Conservation (phyloP, 1,140 invertebrate species). For the Augochlora pura region DNA sequence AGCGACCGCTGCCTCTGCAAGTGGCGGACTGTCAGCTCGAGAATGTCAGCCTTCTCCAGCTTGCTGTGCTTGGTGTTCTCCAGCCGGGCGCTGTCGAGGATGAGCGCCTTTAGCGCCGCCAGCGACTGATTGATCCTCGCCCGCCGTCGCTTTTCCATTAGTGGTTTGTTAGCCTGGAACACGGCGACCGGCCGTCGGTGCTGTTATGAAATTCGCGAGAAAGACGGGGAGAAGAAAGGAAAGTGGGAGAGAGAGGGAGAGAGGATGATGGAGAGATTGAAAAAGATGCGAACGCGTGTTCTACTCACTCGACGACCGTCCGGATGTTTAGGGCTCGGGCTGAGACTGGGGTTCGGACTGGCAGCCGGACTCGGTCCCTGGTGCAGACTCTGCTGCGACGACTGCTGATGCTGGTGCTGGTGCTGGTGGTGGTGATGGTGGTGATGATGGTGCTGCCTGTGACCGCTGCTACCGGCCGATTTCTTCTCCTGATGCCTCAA, state of each 20-base stretch:
- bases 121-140: conserved; percentile 94
- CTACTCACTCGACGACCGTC: conserved; percentile 78
- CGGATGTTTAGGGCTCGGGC: conserved; percentile 76
- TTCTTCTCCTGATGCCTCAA: conserved; percentile 78
- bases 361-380: conserved; percentile 72
- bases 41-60: conserved; percentile 95
- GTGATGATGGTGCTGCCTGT: conserved; percentile 68
- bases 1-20: conserved; percentile 87
- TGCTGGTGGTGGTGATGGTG: conserved; percentile 70
- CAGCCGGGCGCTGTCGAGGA: conserved; percentile 87
- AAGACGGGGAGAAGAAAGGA: no score
- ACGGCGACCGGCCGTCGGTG: not conserved
- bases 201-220: no score
- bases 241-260: no score
- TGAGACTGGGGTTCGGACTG: conserved; percentile 76
- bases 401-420: conserved; percentile 70
- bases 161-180: conserved; percentile 90
- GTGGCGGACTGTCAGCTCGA: conserved; percentile 94
- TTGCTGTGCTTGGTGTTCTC: conserved; percentile 89
- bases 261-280: no score
- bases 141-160: conserved; percentile 94
- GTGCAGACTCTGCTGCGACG: conserved; percentile 64
- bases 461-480: conserved; percentile 65
- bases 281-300: not conserved
- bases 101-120: conserved; percentile 91